Evolutionary conservation across 2,888 invertebrate genomes (phyloP).

Genomic region (Geophilus truncorum): DNA sequence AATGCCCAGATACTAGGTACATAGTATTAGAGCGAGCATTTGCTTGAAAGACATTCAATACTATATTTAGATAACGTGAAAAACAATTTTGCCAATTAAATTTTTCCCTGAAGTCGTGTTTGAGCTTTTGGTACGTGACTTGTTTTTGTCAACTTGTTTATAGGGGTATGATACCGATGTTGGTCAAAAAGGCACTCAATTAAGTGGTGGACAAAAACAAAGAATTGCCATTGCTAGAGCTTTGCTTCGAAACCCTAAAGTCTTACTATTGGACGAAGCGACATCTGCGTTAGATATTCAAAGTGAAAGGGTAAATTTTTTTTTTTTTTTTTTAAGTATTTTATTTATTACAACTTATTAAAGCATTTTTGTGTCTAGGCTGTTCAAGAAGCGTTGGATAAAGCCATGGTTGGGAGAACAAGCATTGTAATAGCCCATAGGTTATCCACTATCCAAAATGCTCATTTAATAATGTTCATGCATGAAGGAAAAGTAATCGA

Average conservation of each 20-base stretch:
- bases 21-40: no score
- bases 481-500: background rate
- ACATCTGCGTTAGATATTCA: slow-evolving; percentile 77
- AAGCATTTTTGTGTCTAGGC: no score
- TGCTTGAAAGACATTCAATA: no score
- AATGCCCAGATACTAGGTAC: no score
- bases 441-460: background rate
- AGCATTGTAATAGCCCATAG: background rate
- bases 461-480: background rate
- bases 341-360: no score
- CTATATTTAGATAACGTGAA: no score
- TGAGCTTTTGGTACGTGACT: background rate
- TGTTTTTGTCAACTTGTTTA: background rate
- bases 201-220: slow-evolving; percentile 82
- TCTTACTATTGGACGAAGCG: slow-evolving; percentile 66
- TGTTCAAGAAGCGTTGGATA: background rate
- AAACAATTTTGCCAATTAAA: no score
- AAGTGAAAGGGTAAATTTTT: slow-evolving; percentile 49
- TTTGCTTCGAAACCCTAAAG: slow-evolving; percentile 61
- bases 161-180: slow-evolving; percentile 64
- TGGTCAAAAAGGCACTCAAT: slow-evolving; percentile 71
- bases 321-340: background rate
- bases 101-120: no score
- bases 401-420: background rate
- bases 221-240: slow-evolving; percentile 60